Evolutionary conservation across 1,140 invertebrate species (phyloP).

Genomic region (Meloidogyne exigua): DNA sequence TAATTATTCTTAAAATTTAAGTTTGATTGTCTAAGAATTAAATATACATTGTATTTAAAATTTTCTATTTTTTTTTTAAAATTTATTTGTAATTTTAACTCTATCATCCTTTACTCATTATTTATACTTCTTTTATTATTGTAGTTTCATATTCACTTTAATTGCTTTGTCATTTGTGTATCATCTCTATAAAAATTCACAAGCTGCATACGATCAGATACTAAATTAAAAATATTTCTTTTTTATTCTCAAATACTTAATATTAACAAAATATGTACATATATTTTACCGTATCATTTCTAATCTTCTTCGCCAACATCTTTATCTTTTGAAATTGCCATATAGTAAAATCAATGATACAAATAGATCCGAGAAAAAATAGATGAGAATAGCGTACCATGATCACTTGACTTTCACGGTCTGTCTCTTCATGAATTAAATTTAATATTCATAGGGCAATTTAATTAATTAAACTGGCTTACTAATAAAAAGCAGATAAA

Average conservation of each 20-base stretch:
- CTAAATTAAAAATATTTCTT: not conserved
- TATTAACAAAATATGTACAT: no score
- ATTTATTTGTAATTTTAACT: no score
- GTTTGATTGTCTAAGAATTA: no score
- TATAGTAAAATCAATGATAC: slow-evolving; percentile 73
- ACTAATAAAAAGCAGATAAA: slow-evolving; percentile 42
- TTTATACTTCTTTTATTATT: no score
- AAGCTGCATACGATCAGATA: slow-evolving; percentile 71
- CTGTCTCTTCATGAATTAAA: not conserved
- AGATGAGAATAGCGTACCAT: slow-evolving; percentile 87
- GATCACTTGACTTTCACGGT: slow-evolving; percentile 73
- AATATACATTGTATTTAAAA: no score
- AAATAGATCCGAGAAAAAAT: slow-evolving; percentile 74
- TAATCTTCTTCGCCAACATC: slow-evolving; percentile 93
- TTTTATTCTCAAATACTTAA: no score
- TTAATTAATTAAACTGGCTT: slow-evolving; percentile 7
- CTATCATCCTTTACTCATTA: no score
- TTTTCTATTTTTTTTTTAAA: no score
- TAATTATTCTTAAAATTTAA: no score
- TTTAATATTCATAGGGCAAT: not conserved
- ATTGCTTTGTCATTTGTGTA: not conserved
- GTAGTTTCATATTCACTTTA: no score
- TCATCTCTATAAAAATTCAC: slow-evolving; percentile 74
- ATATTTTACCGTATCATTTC: slow-evolving; percentile 80
- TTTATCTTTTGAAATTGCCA: slow-evolving; percentile 84